Evolutionary conservation across 30 jellyfish, hydroid and myxozoan genomes (phyloP).

Genomic region (Cassiopea xamachana): DNA sequence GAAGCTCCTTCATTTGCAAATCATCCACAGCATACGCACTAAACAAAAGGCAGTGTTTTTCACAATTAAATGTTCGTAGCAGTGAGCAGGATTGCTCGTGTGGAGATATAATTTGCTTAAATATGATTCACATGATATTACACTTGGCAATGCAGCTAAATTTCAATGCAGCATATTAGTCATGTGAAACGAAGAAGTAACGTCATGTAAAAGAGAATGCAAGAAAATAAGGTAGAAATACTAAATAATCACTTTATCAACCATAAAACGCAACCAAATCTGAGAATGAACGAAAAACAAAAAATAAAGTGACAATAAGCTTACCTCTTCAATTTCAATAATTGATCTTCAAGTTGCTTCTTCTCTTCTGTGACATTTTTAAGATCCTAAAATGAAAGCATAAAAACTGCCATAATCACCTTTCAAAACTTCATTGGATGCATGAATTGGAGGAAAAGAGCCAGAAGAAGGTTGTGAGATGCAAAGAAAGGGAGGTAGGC

Average conservation of each 20-base stretch:
- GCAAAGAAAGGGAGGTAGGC: no score
- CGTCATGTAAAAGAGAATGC: no score
- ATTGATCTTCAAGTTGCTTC: conserved; percentile 92
- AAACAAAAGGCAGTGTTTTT: background rate
- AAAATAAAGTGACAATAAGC: background rate
- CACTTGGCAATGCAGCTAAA: no score
- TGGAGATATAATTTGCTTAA: no score
- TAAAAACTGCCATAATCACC: background rate
- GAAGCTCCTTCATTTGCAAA: conserved; percentile 95
- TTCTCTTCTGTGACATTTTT: conserved; percentile 81
- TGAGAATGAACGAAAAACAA: background rate
- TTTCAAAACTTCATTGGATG: background rate
- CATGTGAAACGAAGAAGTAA: no score
- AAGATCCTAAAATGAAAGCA: conserved; percentile 61
- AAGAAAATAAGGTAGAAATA: no score
- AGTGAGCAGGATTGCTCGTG: background rate
- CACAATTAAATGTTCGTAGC: background rate
- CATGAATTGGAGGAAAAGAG: background rate
- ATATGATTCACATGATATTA: no score
- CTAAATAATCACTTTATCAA: background rate
- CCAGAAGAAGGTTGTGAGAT: no score
- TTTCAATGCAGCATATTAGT: no score
- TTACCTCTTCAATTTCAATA: conserved; percentile 83
- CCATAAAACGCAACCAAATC: background rate
- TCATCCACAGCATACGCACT: conserved; percentile 97